These are phyloP conservation scores for Ellobium chinense DNA, from an alignment of 2,888 invertebrate species.

Conservation along the genomic window DNA sequence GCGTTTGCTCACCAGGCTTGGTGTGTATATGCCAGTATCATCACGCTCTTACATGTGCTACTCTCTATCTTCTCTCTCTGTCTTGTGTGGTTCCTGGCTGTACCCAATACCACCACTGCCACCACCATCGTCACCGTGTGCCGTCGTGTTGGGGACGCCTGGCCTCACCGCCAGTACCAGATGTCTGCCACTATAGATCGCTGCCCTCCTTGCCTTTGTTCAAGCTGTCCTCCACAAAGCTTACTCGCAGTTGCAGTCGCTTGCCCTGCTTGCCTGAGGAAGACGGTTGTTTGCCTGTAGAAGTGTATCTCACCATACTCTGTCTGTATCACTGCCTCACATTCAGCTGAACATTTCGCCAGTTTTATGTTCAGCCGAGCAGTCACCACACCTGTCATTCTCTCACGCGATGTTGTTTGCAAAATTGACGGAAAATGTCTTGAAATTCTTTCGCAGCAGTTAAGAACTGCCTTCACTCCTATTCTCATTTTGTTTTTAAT, in stretches of 20 bases:
- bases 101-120: no score
- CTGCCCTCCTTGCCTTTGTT: neutral
- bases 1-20: no score
- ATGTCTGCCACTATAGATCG: neutral
- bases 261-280: neutral
- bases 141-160: neutral
- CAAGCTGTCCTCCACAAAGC: neutral
- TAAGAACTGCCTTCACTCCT: no score
- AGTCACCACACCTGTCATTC: no score
- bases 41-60: no score
- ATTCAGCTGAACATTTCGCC: no score
- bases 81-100: neutral
- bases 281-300: neutral
- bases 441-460: no score
- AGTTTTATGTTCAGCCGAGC: no score
- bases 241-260: constrained; percentile 4
- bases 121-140: neutral
- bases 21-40: no score
- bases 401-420: no score
- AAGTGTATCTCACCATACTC: neutral
- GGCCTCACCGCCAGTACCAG: neutral
- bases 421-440: no score
- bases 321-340: constrained; percentile 13
- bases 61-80: neutral
- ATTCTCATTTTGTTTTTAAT: no score